Evolutionary conservation across 2,888 invertebrate genomes (phyloP).

Genomic region (Elysia crispata): DNA sequence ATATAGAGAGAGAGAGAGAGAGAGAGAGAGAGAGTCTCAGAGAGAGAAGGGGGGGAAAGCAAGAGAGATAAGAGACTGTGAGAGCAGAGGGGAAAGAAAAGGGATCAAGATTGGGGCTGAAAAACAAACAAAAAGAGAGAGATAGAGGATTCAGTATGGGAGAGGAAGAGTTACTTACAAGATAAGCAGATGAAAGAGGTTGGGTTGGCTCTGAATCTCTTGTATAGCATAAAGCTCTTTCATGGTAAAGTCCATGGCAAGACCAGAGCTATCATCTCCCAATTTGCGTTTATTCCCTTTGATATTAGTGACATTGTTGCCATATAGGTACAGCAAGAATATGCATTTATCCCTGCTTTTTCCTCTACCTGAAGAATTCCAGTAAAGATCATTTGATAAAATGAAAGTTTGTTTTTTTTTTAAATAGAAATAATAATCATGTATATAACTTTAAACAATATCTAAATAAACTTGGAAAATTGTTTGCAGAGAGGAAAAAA

Average conservation of each 20-base stretch:
- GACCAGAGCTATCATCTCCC: conserved; percentile 71
- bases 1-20: too few species aligned
- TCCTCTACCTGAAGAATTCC: conserved; percentile 59
- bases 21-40: background rate
- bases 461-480: too few species aligned
- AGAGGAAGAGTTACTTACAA: conserved; percentile 73
- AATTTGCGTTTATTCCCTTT: conserved; percentile 73
- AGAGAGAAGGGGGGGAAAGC: too few species aligned
- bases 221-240: conserved; percentile 85
- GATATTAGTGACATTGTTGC: conserved; percentile 86
- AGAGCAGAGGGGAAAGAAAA: too few species aligned
- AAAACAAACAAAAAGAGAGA: background rate
- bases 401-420: too few species aligned
- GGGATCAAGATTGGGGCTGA: background rate
- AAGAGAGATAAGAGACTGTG: too few species aligned
- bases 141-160: background rate
- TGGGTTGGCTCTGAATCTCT: conserved; percentile 86
- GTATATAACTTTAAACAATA: too few species aligned
- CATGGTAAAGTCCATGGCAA: conserved; percentile 81
- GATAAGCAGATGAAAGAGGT: conserved; percentile 89
- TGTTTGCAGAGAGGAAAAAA: too few species aligned
- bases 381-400: background rate
- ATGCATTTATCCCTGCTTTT: conserved; percentile 78
- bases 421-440: too few species aligned
- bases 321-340: conserved; percentile 86